phyloP scores from a whole-genome alignment of 2,797 vertebrate genomes.

The Tenualosa ilisha region DNA sequence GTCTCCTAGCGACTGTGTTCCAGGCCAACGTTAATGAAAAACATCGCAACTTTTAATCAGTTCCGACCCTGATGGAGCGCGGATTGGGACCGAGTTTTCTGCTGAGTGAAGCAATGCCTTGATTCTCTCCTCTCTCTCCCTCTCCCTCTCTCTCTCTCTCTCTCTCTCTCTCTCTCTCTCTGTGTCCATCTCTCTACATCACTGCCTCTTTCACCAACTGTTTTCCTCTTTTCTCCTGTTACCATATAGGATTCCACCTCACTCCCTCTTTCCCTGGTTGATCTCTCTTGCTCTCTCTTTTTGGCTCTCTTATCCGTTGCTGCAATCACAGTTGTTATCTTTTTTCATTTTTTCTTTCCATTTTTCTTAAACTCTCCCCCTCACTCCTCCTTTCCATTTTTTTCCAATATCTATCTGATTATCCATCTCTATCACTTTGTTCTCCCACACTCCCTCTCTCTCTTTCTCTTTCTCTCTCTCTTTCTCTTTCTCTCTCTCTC shows the following conservation, averaged over 20 bases:
- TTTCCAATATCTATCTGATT: background rate
- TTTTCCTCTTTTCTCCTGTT: background rate
- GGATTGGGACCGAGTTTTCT: background rate
- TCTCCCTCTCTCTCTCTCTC: background rate
- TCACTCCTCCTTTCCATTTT: background rate
- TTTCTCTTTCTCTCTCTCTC: background rate
- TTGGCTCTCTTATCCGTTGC: background rate
- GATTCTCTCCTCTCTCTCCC: background rate
- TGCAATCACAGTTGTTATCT: background rate
- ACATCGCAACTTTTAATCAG: slow-evolving; percentile 16
- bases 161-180: background rate
- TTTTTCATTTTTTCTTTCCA: background rate
- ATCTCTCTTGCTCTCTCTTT: background rate
- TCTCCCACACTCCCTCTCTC: background rate
- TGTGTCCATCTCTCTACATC: background rate
- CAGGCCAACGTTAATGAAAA: slow-evolving; percentile 22
- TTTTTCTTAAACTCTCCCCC: background rate
- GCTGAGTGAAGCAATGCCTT: slow-evolving; percentile 5
- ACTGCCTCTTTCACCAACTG: background rate
- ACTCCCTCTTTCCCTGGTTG: background rate
- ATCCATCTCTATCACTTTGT: background rate
- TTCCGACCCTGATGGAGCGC: slow-evolving; percentile 6
- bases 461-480: background rate
- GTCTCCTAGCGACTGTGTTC: background rate
- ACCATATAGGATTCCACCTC: background rate